Base-by-base conservation (phyloP, 2,797 vertebrate species). In the Emys orbicularis region DNA sequence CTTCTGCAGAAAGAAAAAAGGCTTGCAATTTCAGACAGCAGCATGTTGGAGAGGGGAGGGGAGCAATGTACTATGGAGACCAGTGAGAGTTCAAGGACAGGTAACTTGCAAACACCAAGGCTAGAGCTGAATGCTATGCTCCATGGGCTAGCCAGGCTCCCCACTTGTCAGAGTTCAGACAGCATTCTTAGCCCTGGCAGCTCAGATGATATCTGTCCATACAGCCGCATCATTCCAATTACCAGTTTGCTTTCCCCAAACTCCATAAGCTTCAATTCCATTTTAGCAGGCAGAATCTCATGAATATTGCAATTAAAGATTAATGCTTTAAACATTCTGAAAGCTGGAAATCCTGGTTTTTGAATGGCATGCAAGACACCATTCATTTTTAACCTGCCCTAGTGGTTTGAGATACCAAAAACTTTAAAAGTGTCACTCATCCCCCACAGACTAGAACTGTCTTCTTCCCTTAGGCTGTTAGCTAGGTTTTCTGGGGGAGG, bases 391-490 rank as follows among this genome's bases (percentile, higher is more conserved):
- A 96, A 96, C 49, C 82, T 76, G 88, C 79, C 59, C 94, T 91
- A 68, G 83, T 95, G 92, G 86, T 91, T 95, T 92, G 88, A 95
- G 84, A 97, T 84, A 96, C 37, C 31, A 92, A 82, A 92, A 82
- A 86, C 90, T 47, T 76, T 93, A 97, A 68, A 59, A 95, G 52
- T 80, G 92, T 84, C 93, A 93, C 91, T 96, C 92, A 93, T 96
- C 77, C 96, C 96, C 93, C 90, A 56, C 4, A 93, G 95, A 96
- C 86, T 96, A 47, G 77, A 97, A 96, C 95, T 96, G 95, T 90
- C 94, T 97, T 96, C 82, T 83, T 87, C 61, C 89, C 90, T 93
- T 96, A 86, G 94, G 94, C 86, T 94, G 90, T 90, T 86, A 94
- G 82, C 82, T 68, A 91, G 34, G 77, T 95, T 91, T 91, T 86